Evolutionary conservation across 2,113 vertebrate genomes (phyloP).

Genomic region (Bostrychus sinensis): DNA sequence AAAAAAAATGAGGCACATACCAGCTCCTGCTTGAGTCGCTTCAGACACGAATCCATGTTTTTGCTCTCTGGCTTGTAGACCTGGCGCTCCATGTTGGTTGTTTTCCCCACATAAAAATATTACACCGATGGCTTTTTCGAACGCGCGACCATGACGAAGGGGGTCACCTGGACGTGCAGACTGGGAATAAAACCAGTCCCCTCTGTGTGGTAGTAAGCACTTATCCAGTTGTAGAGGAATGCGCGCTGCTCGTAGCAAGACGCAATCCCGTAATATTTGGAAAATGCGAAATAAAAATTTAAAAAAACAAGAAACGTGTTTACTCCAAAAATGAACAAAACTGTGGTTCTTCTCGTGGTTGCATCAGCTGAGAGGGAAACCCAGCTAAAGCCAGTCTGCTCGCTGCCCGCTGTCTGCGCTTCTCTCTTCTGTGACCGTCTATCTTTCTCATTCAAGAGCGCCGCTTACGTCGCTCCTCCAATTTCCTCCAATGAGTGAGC

Average conservation of each 20-base stretch:
- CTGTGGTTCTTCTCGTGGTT: constrained; percentile 31
- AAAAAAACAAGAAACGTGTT: constrained; percentile 32
- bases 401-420: constrained; percentile 21
- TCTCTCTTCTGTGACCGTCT: neutral
- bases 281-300: neutral
- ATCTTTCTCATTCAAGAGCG: constrained; percentile 60
- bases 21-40: constrained; percentile 80
- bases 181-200: constrained; percentile 8
- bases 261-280: constrained; percentile 4
- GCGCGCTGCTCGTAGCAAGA: constrained; percentile 47
- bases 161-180: neutral
- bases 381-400: constrained; percentile 18
- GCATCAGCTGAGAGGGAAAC: constrained; percentile 16
- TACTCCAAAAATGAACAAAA: constrained; percentile 46
- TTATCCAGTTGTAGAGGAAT: constrained; percentile 61
- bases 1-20: constrained; percentile 58
- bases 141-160: constrained; percentile 40
- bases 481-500: constrained; percentile 62
- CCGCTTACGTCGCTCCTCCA: constrained; percentile 56
- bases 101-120: neutral
- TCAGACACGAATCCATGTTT: constrained; percentile 80
- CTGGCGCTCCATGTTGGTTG: constrained; percentile 59
- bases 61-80: constrained; percentile 67
- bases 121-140: constrained; percentile 28
- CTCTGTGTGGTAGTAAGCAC: constrained; percentile 18